These are phyloP conservation scores for Branchellion lobata DNA, from an alignment of 2,888 invertebrate species.

Conservation along the genomic window DNA sequence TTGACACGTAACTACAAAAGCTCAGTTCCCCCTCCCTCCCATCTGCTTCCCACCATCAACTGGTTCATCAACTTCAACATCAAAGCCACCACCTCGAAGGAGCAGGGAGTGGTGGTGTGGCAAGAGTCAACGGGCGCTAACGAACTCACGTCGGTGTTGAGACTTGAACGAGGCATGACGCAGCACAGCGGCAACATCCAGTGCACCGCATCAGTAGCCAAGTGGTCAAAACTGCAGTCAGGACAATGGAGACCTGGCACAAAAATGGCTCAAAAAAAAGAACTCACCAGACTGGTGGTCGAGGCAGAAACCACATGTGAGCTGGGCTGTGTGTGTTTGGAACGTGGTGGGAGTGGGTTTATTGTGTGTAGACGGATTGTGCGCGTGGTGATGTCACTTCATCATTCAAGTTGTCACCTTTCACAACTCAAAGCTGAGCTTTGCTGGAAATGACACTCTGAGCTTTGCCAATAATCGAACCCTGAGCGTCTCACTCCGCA, in stretches of 20 bases:
- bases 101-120: background rate
- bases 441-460: too few species aligned
- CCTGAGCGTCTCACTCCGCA: too few species aligned
- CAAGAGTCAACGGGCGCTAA: background rate
- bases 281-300: background rate
- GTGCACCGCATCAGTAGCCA: slow-evolving; percentile 1
- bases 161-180: background rate
- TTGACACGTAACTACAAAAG: background rate
- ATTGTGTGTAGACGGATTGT: too few species aligned
- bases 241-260: background rate
- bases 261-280: background rate
- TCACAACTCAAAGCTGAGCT: too few species aligned
- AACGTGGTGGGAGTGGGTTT: too few species aligned
- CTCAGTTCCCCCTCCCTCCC: background rate
- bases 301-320: background rate
- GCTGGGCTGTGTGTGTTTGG: too few species aligned
- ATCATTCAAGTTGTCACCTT: too few species aligned
- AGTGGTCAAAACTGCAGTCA: background rate
- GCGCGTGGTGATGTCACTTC: too few species aligned
- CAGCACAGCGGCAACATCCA: slow-evolving; percentile 15
- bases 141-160: slow-evolving; percentile 15
- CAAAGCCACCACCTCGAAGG: background rate
- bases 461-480: too few species aligned
- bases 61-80: slow-evolving; percentile 32
- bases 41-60: slow-evolving; percentile 8